Evolutionary conservation across 2,797 vertebrate genomes (phyloP).

Genomic region (Sebastes paucispinis): DNA sequence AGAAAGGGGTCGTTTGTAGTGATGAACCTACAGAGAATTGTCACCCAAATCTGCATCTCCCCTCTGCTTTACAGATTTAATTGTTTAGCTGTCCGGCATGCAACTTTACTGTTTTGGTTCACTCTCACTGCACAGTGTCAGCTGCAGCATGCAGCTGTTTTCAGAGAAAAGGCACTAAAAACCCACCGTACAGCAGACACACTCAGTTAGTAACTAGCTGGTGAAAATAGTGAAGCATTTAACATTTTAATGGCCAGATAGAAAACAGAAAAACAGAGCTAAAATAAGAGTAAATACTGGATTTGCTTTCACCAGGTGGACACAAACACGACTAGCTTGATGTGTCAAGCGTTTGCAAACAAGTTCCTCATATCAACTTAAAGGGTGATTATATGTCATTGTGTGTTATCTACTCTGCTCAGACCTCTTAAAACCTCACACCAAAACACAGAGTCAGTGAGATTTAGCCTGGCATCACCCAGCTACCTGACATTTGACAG

Average conservation of each 20-base stretch:
- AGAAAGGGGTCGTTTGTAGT: background rate
- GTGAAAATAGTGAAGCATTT: background rate
- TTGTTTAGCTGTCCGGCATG: background rate
- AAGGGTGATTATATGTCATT: background rate
- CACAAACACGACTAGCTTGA: background rate
- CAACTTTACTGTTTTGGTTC: background rate
- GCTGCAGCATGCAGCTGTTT: background rate
- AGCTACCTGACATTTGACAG: slow-evolving; percentile 17
- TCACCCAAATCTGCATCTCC: background rate
- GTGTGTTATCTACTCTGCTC: background rate
- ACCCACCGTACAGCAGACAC: background rate
- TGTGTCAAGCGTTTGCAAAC: background rate
- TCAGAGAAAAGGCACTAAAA: background rate
- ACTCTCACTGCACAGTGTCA: background rate
- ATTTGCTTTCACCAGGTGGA: background rate
- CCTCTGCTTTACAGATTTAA: background rate
- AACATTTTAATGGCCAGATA: background rate
- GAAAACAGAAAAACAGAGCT: background rate
- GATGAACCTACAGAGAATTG: background rate
- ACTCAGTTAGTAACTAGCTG: background rate
- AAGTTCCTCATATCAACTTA: background rate
- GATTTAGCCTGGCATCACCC: background rate
- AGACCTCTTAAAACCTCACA: background rate
- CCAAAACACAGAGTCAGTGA: background rate
- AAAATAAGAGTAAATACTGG: background rate